Evolutionary conservation across 2,797 vertebrate genomes (phyloP), one percentile per base, ranked within the genome.

Genomic region (Eulemur mongoz): DNA sequence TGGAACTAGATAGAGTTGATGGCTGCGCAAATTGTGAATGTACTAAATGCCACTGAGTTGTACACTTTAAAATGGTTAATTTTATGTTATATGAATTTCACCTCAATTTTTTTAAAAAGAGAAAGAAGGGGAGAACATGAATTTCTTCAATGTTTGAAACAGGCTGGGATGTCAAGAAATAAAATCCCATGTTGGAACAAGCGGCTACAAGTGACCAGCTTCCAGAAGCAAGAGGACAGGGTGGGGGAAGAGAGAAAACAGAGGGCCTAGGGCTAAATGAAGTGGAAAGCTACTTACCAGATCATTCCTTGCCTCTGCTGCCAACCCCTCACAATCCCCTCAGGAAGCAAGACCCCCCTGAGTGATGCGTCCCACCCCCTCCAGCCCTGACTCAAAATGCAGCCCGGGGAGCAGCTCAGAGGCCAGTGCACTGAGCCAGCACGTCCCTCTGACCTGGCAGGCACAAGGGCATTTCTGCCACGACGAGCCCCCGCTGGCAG

Each of bases 381-480:
- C n/a, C 45, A 52, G 17, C 61, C 13, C 52, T 2, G 15, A 40
- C 70, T 73, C 84, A 38, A 83, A 90, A 76, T 2, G 4, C 65
- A n/a, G 73, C 52, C 0, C 2, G 54, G 67, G 8, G 4, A 35
- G 65, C 75, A 45, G 38, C 23, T 0, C 6, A 0, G 75, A 22
- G 78, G 65, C 86, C 88, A 59, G 70, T 0, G 0, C 50, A 57
- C 83, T 0, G 0, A 73, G 91, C 95, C 79, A 91, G 70, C 1
- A 0, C 2, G 0, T 70, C 82, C 76, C 89, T 40, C 84, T 94
- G 95, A 80, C 96, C 97, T 87, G 84, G 96, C 93, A 81, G 81
- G 54, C 80, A 95, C 84, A 87, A 86, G 92, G 45, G 65, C 84
- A 52, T 92, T 87, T 61, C 86, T 13, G 72, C 89, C 90, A 91